A percentile compares a stretch with the other conserved stretches of the same genome.
These are phyloP conservation scores for Serinus canaria DNA, from an alignment of 2,113 vertebrate genomes.

Conservation along the genomic window DNA sequence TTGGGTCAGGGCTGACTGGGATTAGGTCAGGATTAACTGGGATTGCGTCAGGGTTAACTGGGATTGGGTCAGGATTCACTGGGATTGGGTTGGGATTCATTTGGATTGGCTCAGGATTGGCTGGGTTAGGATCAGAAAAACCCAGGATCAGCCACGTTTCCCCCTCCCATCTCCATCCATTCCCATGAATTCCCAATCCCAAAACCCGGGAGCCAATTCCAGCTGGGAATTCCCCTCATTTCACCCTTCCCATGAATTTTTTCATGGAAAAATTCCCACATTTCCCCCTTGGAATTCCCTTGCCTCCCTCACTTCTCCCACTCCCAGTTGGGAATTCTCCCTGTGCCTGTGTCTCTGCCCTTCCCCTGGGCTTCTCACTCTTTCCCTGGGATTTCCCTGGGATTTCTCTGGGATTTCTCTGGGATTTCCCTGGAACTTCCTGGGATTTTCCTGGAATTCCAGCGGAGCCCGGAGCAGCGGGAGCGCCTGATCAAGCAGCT, in stretches of 20 bases:
- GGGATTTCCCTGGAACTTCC: background rate
- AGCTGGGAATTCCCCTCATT: background rate
- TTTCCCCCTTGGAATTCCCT: too few relatives aligned
- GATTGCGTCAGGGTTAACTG: too few relatives aligned
- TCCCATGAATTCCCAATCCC: background rate
- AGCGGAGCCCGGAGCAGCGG: conserved; percentile 91
- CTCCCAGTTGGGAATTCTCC: background rate
- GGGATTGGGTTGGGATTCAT: too few relatives aligned
- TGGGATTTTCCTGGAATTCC: background rate
- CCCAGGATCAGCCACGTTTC: background rate
- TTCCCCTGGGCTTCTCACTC: background rate
- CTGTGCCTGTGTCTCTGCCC: background rate
- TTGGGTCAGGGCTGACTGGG: too few relatives aligned
- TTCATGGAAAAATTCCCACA: background rate
- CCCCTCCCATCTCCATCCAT: background rate
- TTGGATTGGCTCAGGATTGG: too few relatives aligned
- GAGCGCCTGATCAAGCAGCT: conserved; percentile 90
- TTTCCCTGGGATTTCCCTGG: background rate
- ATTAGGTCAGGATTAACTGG: too few relatives aligned
- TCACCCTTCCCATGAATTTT: background rate
- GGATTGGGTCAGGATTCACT: too few relatives aligned
- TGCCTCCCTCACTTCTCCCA: too few relatives aligned
- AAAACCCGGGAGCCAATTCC: background rate
- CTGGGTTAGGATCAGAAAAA: too few relatives aligned
- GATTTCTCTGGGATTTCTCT: background rate